Percentiles rank a stretch among this genome's conserved stretches.
Evolutionary conservation across 2,888 invertebrate species (phyloP).

Genomic region (Stramonita haemastoma): DNA sequence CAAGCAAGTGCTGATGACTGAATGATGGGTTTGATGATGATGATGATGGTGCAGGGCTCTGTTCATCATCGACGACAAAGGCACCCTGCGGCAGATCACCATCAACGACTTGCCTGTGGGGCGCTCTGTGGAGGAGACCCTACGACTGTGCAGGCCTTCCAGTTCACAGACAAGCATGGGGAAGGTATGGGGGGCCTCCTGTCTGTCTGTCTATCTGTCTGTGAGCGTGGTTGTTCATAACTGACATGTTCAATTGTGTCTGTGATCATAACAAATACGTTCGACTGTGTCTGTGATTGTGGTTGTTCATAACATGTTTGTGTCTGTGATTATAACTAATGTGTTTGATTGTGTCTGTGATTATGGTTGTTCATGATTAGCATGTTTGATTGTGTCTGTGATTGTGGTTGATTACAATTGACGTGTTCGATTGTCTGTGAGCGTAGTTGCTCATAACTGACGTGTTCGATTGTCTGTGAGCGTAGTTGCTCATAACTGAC

Average conservation of each 20-base stretch:
- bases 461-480: neutral
- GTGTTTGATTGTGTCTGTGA: neutral
- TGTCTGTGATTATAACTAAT: neutral
- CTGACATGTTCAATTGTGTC: too few relatives aligned
- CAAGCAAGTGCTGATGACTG: too few relatives aligned
- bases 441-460: neutral
- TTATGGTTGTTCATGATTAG: too few relatives aligned
- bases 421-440: neutral
- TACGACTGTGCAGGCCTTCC: slow-evolving; percentile 98
- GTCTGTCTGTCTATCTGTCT: neutral
- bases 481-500: neutral
- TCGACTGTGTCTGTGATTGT: too few relatives aligned
- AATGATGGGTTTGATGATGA: neutral
- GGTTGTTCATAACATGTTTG: too few relatives aligned
- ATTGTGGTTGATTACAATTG: too few relatives aligned
- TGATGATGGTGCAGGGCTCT: slow-evolving; percentile 84
- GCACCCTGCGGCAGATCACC: slow-evolving; percentile 94
- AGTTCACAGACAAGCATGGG: slow-evolving; percentile 94
- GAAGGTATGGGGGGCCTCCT: slow-evolving; percentile 80
- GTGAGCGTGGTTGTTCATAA: too few relatives aligned
- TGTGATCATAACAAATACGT: too few relatives aligned
- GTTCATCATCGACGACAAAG: slow-evolving; percentile 93
- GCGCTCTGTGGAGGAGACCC: slow-evolving; percentile 92
- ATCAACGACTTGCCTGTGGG: slow-evolving; percentile 98
- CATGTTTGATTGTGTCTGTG: too few relatives aligned